These are phyloP conservation scores for Dasypogon diadema DNA, from an alignment of 2,888 invertebrate genomes.

Conservation along the genomic window DNA sequence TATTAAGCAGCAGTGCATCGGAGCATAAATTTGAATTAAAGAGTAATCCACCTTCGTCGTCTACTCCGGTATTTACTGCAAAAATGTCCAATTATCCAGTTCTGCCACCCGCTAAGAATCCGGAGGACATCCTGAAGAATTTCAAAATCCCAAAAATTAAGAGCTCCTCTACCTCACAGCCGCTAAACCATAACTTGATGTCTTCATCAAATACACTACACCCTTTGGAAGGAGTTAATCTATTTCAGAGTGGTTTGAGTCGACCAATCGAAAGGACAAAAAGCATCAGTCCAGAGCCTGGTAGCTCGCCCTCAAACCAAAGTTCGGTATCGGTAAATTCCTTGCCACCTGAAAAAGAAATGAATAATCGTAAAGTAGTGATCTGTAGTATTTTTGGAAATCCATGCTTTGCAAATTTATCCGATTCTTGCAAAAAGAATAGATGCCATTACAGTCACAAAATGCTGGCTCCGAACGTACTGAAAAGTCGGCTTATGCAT, in stretches of 20 bases:
- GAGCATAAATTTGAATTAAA: no score
- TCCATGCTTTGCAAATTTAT: background rate
- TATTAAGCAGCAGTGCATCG: no score
- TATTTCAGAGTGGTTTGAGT: no score
- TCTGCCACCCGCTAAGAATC: no score
- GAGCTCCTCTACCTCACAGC: no score
- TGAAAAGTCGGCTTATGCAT: background rate
- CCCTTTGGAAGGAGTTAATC: no score
- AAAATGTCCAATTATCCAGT: no score
- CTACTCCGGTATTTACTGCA: no score
- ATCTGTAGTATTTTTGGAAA: background rate
- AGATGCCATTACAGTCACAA: conserved; percentile 5
- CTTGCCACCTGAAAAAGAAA: background rate
- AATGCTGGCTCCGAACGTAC: background rate
- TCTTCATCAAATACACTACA: no score
- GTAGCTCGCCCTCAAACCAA: background rate
- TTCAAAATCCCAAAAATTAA: background rate
- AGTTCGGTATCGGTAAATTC: background rate
- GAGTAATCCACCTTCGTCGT: no score
- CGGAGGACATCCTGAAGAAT: background rate
- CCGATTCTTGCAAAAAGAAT: background rate
- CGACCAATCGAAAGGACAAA: no score
- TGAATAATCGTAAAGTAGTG: background rate
- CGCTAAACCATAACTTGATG: no score
- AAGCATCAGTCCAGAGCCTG: background rate